Evolutionary conservation across 92 coral and sea anemone genomes (phyloP).

Genomic region (Muricea muricata): DNA sequence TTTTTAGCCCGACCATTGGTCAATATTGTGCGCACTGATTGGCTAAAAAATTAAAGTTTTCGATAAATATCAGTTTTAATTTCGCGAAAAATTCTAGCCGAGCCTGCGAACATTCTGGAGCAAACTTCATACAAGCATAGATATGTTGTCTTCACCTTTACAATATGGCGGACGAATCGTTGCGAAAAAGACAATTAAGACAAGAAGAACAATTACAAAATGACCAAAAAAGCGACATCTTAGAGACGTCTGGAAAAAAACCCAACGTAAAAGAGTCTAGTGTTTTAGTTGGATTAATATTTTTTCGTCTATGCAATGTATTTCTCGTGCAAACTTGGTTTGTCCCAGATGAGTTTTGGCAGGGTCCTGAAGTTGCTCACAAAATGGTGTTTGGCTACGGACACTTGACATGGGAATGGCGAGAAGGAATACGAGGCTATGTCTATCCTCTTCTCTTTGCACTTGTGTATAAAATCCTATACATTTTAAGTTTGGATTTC

Average conservation of each 20-base stretch:
- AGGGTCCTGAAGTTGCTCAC: constrained; percentile 97
- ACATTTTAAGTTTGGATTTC: constrained; percentile 66
- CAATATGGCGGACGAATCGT: constrained; percentile 18
- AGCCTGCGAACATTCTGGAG: background rate
- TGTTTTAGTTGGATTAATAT: constrained; percentile 37
- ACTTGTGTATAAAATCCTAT: constrained; percentile 62
- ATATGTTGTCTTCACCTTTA: background rate
- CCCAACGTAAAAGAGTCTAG: background rate
- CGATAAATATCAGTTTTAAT: background rate
- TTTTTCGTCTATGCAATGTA: constrained; percentile 81
- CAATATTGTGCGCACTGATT: background rate
- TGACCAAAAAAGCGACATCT: background rate
- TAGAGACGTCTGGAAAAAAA: background rate
- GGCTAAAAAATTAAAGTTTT: background rate
- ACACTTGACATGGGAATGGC: constrained; percentile 96
- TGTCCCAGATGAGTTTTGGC: constrained; percentile 99
- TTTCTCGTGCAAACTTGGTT: constrained; percentile 77
- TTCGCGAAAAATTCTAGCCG: too few relatives aligned
- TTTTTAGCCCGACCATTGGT: background rate
- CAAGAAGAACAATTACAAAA: background rate
- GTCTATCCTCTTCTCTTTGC: constrained; percentile 81
- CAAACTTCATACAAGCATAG: background rate
- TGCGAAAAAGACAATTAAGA: background rate
- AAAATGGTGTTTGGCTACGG: constrained; percentile 90
- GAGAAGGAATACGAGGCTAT: constrained; percentile 88